Evolutionary conservation across 1,140 invertebrate genomes (phyloP).

Genomic region (Cydia strobilella): DNA sequence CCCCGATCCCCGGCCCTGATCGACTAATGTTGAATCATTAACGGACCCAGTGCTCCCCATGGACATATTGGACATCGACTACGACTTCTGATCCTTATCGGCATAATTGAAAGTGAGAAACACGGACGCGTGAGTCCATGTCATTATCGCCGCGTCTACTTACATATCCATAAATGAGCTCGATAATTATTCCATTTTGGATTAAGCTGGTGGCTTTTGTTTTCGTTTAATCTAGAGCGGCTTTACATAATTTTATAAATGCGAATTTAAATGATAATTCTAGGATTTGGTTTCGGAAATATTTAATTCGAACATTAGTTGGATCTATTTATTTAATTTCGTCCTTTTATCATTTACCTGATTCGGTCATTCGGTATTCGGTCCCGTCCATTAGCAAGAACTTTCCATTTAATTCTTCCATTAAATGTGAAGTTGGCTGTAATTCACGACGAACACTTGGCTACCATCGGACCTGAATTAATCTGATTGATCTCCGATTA

Average conservation of each 20-base stretch:
- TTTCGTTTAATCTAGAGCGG: background rate
- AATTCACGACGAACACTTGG: background rate
- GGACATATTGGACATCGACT: slow-evolving; percentile 54
- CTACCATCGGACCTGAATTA: no score
- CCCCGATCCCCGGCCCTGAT: slow-evolving; percentile 62
- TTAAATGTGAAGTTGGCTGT: background rate
- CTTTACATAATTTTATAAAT: background rate
- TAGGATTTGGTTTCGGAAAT: background rate
- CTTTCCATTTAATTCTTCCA: background rate
- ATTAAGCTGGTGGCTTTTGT: background rate
- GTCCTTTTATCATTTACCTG: background rate
- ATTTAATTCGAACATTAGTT: background rate
- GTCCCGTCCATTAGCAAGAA: background rate
- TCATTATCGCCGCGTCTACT: slow-evolving; percentile 8
- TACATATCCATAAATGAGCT: slow-evolving; percentile 14
- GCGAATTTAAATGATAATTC: background rate
- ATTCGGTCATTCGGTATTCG: background rate
- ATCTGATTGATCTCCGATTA: no score
- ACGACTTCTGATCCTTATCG: slow-evolving; percentile 59
- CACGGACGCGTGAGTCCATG: slow-evolving; percentile 20
- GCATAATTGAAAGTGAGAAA: slow-evolving; percentile 56
- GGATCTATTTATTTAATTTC: background rate
- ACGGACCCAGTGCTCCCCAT: slow-evolving; percentile 57
- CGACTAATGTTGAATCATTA: slow-evolving; percentile 71
- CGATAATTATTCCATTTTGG: background rate